Evolutionary conservation across 2,888 invertebrate genomes (phyloP), one percentile per base, ranked within the genome.

Genomic region (Actias luna): DNA sequence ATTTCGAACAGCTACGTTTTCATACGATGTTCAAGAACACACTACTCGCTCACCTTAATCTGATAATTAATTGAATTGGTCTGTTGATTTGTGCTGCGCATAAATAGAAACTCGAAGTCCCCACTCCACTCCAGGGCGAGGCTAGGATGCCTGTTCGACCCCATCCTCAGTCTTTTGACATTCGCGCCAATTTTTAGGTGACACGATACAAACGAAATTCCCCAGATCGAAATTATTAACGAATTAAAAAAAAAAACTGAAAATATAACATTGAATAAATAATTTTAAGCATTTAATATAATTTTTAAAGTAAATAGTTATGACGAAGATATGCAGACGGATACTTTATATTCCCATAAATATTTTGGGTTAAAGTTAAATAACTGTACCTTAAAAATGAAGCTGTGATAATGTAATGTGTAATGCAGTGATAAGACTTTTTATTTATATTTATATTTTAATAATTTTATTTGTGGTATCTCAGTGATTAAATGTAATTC

Each of bases 31-130:
- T 80, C 87, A 88, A 88, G 85, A 88, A 80, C 84, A 82, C 79
- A 79, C 74, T 75, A 75, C 81, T 82, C 76, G 87, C 88, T 89
- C 92, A 91, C 92, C 88, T 92, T 92, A 92, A 93, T 92, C 90
- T 88, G 82, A 91, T 92, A 91, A 93, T 93, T 92, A 92, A 93
- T 93, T 89, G 89, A 90, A 87, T 86, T 82, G 84, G 89, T 88
- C 88, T 85, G 84, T 81, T 92, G 92, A 92, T 93, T 92, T 92
- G 92, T 91, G 86, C 81, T 84, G 87, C 74, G 86, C 92, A 83
- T 85, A 92, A 92, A 93, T 92, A 93, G 92, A 85, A 75, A 71
- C 76, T 78, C 78, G 74, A 81, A 69, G 82, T 83, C 84, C 81
- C 76, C 74, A 63, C 70, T 69, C 76, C 75, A 74, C 78, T 69